Base-by-base conservation (phyloP, 2,797 vertebrate species). In the Petrocephalus sullivani region DNA sequence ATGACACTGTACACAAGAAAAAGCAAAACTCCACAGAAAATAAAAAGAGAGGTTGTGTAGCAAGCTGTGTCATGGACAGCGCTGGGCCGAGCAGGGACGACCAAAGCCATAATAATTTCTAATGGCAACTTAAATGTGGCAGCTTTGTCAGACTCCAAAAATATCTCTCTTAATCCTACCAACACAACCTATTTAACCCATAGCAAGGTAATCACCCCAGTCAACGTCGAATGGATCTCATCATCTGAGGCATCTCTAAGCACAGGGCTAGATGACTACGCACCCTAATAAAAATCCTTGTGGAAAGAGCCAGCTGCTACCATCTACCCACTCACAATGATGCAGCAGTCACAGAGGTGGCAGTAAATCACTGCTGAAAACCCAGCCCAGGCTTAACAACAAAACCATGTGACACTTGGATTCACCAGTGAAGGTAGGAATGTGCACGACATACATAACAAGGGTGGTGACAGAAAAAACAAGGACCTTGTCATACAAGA, bases 291-390 rank as follows among this genome's bases (percentile, higher is more conserved):
- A 81, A 21, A 49, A 37, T 19, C 41, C 75, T 41, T 37, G 41
- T 16, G 37, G 8, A 78, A 41, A 78, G 14, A n/a, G 37, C 14
- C 41, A 78, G 71, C 14, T 49, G 49, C 41, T 81, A 49, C 75
- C 16, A 46, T 81, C 75, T 81, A 19, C 75, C 19, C 46, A 37
- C 41, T 49, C 19, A 49, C 19, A 41, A 4, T n/a, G 19, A 81
- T 49, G 75, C 41, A 81, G 75, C 41, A n/a, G 41, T 46, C 19
- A 81, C 75, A 81, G 41, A 21, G 16, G 37, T n/a, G 37, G 75
- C 75, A 81, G 75, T 81, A 81, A 49, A 81, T 81, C 75, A n/a
- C 41, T 81, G 75, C n/a, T 49, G 19, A 49, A 81, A 81, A 81
- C 12, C 64, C 67, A 19, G 67, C 67, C 67, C 67, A 0, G 28